A percentile compares a stretch with the other conserved stretches of the same genome.
Conservation (phyloP, 2,113 vertebrate species). For the human (Homo sapiens) region GRCh38 chr15:93044001-93044500, state of each 20-base stretch:
- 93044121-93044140: constrained; percentile 78
- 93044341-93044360: not conserved
- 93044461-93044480: not conserved
- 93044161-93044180: constrained; percentile 76
- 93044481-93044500: not conserved
- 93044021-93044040: not conserved
- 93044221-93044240: constrained; percentile 76
- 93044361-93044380: not conserved
- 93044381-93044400: not conserved
- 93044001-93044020: not conserved
- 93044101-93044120: constrained; percentile 30
- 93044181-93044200: constrained; percentile 75
- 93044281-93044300: constrained; percentile 67
- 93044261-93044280: constrained; percentile 86
- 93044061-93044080: not conserved
- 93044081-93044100: not conserved
- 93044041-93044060: not conserved
- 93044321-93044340: constrained; percentile 57
- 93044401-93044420: not conserved
- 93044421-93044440: not conserved
- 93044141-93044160: constrained; percentile 18
- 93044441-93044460: not conserved
- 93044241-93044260: constrained; percentile 83
- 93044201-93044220: constrained; percentile 73
- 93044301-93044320: constrained; percentile 76